Percentiles rank a stretch among this genome's conserved stretches.
These are phyloP conservation scores for Pteropus rufus DNA, from an alignment of 2,797 vertebrate genomes.

Conservation along the genomic window DNA sequence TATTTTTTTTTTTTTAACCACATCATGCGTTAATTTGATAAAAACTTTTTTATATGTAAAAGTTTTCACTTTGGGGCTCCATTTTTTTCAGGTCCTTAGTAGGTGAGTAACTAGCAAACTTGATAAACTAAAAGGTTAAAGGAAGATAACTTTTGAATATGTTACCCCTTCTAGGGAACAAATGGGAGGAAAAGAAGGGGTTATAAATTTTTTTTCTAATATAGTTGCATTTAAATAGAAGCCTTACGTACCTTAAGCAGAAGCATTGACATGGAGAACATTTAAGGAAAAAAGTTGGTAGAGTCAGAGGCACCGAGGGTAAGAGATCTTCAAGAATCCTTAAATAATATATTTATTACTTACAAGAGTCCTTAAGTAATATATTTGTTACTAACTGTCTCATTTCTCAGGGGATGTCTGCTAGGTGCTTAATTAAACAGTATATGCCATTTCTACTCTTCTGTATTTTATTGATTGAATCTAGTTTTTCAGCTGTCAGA, in stretches of 20 bases:
- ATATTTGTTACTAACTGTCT: neutral
- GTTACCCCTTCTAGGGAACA: neutral
- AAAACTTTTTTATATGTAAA: neutral
- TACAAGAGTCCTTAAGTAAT: neutral
- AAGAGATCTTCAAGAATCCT: neutral
- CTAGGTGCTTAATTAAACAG: neutral
- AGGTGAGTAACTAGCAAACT: neutral
- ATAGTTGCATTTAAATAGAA: constrained; percentile 6
- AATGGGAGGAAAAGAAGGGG: neutral
- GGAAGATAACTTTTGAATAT: neutral
- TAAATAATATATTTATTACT: neutral
- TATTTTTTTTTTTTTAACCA: neutral
- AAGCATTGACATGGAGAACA: neutral
- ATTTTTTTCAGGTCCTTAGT: neutral
- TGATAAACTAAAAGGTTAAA: neutral
- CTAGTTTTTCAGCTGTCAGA: constrained; percentile 36
- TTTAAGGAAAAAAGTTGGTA: neutral
- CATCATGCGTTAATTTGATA: neutral
- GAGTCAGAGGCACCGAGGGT: neutral
- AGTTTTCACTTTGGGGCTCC: neutral
- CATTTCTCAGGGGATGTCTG: neutral
- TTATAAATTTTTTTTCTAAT: neutral
- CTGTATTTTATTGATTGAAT: constrained; percentile 36
- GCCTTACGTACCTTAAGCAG: neutral
- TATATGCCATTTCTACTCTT: neutral